These are phyloP conservation scores for Drosophila willistoni DNA, from an alignment of 1,140 invertebrate species.

Conservation along the genomic window DNA sequence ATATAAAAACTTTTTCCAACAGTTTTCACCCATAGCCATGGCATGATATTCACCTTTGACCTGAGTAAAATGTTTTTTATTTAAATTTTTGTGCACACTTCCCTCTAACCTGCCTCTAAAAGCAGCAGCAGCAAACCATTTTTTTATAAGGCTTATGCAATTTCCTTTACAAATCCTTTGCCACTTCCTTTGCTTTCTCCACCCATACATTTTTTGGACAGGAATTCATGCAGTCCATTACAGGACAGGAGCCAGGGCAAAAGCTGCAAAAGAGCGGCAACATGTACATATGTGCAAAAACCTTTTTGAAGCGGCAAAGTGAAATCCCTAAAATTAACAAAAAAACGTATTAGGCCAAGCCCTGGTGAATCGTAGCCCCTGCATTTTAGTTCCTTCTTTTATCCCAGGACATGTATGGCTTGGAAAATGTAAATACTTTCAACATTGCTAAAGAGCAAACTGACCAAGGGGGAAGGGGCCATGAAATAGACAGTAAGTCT, in stretches of 20 bases:
- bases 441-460: slow-evolving; percentile 49
- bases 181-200: slow-evolving; percentile 25
- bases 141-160: slow-evolving; percentile 75
- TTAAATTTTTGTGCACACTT: slow-evolving; percentile 27
- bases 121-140: slow-evolving; percentile 42
- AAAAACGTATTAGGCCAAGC: slow-evolving; percentile 75
- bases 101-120: neutral
- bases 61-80: slow-evolving; percentile 49
- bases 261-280: slow-evolving; percentile 35
- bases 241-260: slow-evolving; percentile 19
- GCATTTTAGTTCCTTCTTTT: neutral
- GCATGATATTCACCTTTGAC: slow-evolving; percentile 50
- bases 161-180: slow-evolving; percentile 61
- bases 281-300: slow-evolving; percentile 54
- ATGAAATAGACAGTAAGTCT: neutral
- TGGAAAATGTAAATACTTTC: slow-evolving; percentile 80
- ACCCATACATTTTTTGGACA: no score
- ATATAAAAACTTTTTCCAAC: neutral
- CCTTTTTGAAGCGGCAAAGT: slow-evolving; percentile 53
- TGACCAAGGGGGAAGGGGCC: slow-evolving; percentile 13
- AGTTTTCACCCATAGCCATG: no score
- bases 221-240: slow-evolving; percentile 32
- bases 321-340: slow-evolving; percentile 77
- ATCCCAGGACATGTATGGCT: slow-evolving; percentile 46
- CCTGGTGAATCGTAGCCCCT: slow-evolving; percentile 34